Evolutionary conservation across 2,888 invertebrate species (phyloP).

Genomic region (Acronicta psi): DNA sequence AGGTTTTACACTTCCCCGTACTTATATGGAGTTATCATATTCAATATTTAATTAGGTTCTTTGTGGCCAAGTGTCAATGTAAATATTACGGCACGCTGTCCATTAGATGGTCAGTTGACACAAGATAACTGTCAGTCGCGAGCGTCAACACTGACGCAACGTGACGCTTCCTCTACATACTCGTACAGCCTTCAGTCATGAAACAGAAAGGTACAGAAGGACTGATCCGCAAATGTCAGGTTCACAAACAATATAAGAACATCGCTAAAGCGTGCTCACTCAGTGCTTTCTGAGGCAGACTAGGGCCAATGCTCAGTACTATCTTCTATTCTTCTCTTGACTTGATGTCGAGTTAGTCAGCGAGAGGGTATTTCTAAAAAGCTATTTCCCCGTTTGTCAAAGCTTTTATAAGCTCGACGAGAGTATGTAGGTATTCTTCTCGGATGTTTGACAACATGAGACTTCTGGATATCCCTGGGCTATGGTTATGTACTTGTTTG

Average conservation of each 20-base stretch:
- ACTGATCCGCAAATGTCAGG: not conserved
- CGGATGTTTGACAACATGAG: not conserved
- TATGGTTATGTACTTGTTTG: constrained; percentile 8
- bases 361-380: no score
- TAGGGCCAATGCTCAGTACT: no score
- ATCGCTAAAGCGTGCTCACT: no score
- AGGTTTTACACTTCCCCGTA: constrained; percentile 19
- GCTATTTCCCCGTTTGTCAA: no score
- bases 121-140: constrained; percentile 15
- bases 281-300: no score
- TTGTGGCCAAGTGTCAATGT: constrained; percentile 4
- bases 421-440: no score
- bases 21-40: constrained; percentile 10
- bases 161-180: constrained; percentile 3
- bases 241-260: not conserved
- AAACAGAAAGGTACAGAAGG: not conserved
- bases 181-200: constrained; percentile 3
- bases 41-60: constrained; percentile 10
- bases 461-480: constrained; percentile 5
- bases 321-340: no score
- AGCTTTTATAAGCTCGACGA: no score
- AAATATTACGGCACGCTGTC: constrained; percentile 7
- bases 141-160: constrained; percentile 15
- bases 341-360: no score
- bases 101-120: constrained; percentile 15